A percentile compares a stretch with the other conserved stretches of the same genome.
Evolutionary conservation across 2,797 vertebrate species (phyloP).

Genomic region (Vultur gryphus): DNA sequence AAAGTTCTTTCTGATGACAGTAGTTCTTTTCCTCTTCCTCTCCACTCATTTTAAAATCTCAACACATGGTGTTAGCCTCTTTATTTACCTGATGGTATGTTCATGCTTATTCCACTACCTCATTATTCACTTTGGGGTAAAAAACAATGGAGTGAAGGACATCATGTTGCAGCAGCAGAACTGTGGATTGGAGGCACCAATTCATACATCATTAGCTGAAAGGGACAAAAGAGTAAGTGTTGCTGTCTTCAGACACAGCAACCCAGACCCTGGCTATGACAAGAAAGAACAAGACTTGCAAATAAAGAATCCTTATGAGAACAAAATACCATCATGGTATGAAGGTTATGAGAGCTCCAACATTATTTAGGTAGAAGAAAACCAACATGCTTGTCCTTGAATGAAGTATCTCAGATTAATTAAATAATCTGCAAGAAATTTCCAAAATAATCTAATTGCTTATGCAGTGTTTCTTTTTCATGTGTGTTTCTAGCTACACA

Average conservation of each 20-base stretch:
- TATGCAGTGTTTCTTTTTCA: neutral
- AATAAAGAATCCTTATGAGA: neutral
- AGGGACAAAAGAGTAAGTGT: neutral
- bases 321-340: neutral
- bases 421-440: conserved; percentile 8
- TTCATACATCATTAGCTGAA: neutral
- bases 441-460: neutral
- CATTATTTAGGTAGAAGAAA: neutral
- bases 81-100: neutral
- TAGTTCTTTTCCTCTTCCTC: neutral
- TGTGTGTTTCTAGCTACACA: neutral
- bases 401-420: neutral
- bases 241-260: neutral
- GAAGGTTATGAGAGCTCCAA: neutral
- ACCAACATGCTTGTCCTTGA: neutral
- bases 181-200: neutral
- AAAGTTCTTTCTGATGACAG: neutral
- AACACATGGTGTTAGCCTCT: neutral
- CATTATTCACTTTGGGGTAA: neutral
- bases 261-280: neutral
- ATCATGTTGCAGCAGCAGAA: neutral
- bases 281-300: neutral
- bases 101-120: neutral
- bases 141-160: neutral
- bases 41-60: neutral